Conservation (phyloP, 2,888 invertebrate genomes). For the Alviniconcha strummeri region DNA sequence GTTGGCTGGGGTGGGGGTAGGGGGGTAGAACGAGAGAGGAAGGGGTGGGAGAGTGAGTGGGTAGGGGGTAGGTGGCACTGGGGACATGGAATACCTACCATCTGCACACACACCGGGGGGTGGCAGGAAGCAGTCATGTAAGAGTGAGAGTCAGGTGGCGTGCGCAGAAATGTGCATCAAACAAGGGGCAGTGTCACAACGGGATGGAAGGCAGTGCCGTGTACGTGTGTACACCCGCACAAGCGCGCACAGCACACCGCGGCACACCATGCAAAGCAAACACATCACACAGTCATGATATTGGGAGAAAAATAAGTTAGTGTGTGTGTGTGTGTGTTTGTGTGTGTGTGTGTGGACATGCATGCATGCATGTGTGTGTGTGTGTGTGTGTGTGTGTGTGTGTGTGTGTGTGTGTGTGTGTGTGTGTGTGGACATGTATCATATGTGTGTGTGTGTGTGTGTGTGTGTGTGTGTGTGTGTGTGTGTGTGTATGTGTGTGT, state of each 20-base stretch:
- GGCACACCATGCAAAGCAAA: conserved; percentile 8
- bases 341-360: not conserved
- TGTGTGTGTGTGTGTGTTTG: not conserved
- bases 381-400: not conserved
- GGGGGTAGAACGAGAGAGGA: no score
- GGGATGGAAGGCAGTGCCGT: conserved; percentile 6
- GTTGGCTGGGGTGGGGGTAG: no score
- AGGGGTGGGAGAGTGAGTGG: no score
- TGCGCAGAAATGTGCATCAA: conserved; percentile 19
- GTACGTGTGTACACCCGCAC: not conserved
- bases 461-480: not conserved
- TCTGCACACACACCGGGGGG: not conserved
- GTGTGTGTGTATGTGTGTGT: not conserved
- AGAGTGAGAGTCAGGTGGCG: conserved; percentile 14
- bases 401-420: conserved; percentile 2
- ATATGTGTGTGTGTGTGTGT: not conserved
- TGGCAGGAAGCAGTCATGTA: conserved; percentile 3
- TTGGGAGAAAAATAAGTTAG: not conserved
- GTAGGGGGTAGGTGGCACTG: no score
- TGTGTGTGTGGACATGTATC: not conserved
- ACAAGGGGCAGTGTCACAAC: conserved; percentile 1
- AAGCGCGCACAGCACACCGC: not conserved
- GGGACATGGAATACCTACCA: conserved; percentile 7
- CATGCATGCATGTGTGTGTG: not conserved
- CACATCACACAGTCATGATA: not conserved